Evolutionary conservation across 2,797 vertebrate genomes (phyloP), one percentile per base, ranked within the genome.

Genomic region (Centropyge bicolor): DNA sequence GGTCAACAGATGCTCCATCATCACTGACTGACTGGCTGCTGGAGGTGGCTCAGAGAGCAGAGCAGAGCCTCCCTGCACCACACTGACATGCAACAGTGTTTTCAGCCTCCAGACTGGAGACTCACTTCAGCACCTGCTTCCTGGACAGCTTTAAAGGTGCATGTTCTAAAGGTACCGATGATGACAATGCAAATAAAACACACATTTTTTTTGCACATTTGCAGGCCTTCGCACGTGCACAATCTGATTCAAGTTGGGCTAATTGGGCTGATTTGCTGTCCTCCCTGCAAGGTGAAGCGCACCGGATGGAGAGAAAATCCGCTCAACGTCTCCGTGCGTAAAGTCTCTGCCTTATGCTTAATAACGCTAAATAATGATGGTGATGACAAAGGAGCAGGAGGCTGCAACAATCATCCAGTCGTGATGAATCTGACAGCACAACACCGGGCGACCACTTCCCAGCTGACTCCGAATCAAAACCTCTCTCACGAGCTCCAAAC

Each of bases 41-140:
- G 76, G 57, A 70, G 85, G 64, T 27, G 45, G 61, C 52, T 60
- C 66, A 57, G 63, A 66, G 62, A 77, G 73, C 81, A 41, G 81
- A 76, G 46, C 62, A 51, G 67, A 82, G 74, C 73, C 78, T 27
- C 80, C 62, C 77, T 87, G 82, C 86, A 69, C 64, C 89, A 85
- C 76, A 31, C 40, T 41, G 24, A 82, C 9, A 84, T 10, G 89
- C 88, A 91, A 87, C 89, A 92, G 87, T 82, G 78, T 79, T n/a
- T 19, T n/a, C 60, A 63, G 45, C 67, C 48, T 45, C 22, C 41
- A 59, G 7, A 16, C 27, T 13, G 46, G 20, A 69, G 17, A 57
- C 5, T 20, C 70, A 38, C n/a, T 46, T 63, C 36, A 70, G 24
- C 62, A 35, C n/a, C 31, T 35, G 67, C 31, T 22, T 17, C 13